Evolutionary conservation across 92 coral and sea anemone genomes (phyloP), one percentile per base, ranked within the genome.

Genomic region (Phenganax subtilis): DNA sequence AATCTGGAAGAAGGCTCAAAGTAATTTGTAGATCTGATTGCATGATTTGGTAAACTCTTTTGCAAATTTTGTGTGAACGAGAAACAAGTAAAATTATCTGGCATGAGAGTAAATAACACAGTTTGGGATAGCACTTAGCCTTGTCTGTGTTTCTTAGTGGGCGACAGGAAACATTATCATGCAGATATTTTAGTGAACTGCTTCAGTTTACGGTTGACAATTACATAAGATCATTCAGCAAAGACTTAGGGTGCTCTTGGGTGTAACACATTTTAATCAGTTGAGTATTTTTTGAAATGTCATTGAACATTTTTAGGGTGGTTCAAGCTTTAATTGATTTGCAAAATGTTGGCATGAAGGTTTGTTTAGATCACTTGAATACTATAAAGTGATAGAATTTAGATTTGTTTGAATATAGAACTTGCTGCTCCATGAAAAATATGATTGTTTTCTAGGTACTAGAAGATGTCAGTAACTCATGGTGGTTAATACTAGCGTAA

Each of bases 401-500:
- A 53, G 5, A 37, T 37, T 8, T 73, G 37, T 71, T 27, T 59
- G 25, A 14, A 4, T 7, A 64, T 17, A 47, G 25, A 20, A 20
- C 25, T 20, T 20, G 25, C 25, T 20, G 25, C 0, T 54, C 8
- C 51, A 51, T 14, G 25, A 20, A 20, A 20, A 20, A 20, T 73
- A 59, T 55, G 2, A 37, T 51, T 12, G 75, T 75, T 5, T 83
- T 20, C 12, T 75, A 94, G 98, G 88, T 94, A 37, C 89, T 94
- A 52, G 89, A 90, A 56, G 98, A 94, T 89, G 96, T 94, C 54
- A 93, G 92, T 84, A 87, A 82, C 64, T 90, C 97, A 0, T 94
- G 98, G 98, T 92, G 92, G 83, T 87, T 89, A 91, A 90, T 94
- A 58, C 78, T 94, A 64, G 97, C 88, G 98, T 94, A 85, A 88